Conservation (phyloP, 1,140 invertebrate genomes). For the Drosophila parvula region DNA sequence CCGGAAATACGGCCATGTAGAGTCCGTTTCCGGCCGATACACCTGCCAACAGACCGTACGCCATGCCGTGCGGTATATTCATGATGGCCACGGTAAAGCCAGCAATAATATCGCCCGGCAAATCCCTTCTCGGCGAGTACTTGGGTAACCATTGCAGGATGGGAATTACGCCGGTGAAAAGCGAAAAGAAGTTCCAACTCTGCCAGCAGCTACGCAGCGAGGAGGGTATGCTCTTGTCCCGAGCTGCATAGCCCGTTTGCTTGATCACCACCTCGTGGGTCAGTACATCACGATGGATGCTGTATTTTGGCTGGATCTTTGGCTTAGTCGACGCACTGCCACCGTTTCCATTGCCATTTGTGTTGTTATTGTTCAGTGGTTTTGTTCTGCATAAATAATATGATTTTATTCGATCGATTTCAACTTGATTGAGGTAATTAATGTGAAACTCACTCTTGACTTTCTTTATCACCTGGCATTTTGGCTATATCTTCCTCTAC, state of each 20-base stretch:
- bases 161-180: conserved; percentile 85
- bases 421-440: not conserved
- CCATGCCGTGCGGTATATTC: conserved; percentile 95
- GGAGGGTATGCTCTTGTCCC: conserved; percentile 81
- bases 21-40: conserved; percentile 95
- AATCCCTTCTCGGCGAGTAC: conserved; percentile 88
- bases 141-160: conserved; percentile 88
- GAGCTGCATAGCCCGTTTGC: conserved; percentile 74
- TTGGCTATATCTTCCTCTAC: conserved; percentile 44
- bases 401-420: not conserved
- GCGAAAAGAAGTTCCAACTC: conserved; percentile 68
- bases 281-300: conserved; percentile 77
- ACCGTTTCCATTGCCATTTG: conserved; percentile 27
- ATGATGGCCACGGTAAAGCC: conserved; percentile 96
- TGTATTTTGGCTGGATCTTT: conserved; percentile 75
- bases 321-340: conserved; percentile 60
- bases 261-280: conserved; percentile 81
- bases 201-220: conserved; percentile 65
- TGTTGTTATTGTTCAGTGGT: conserved; percentile 67
- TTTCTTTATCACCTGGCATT: conserved; percentile 54
- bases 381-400: conserved; percentile 50
- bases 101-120: conserved; percentile 89
- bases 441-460: conserved; percentile 56
- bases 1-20: conserved; percentile 97
- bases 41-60: conserved; percentile 94